Evolutionary conservation across 2,113 vertebrate genomes (phyloP), one percentile per base, ranked within the genome.

Genomic region (Orthonyx spaldingii): DNA sequence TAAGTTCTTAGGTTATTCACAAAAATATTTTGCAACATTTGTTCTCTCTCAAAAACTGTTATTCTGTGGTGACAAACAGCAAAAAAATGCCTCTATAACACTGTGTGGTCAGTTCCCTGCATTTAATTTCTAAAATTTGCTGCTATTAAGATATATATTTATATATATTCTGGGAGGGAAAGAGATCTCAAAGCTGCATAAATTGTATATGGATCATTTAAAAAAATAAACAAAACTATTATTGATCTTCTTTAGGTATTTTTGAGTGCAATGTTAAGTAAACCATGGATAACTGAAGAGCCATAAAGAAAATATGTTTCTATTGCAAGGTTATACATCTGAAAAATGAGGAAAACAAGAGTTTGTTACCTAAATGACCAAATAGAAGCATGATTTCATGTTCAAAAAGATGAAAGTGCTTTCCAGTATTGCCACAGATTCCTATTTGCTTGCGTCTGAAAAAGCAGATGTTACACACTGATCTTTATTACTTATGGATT

Each of bases 151-250:
- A 50, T 14, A 50, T 4, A 18, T 42, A 21, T 41, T 21, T 32
- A 13, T 26, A 21, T 28, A 30, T n/a, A 30, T 47, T 57, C 42
- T 49, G 24, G 3, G 5, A 47, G 5, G 6, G 18, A 88, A 33
- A 15, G 5, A 46, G 32, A 27, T 5, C 37, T 11, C 21, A 77
- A 39, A 80, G 33, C 24, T 55, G 7, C 26, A 26, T 76, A 63
- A 79, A 76, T 63, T 26, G 28, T 15, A 10, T 61, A 28, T 10
- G 27, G 21, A 13, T 50, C 3, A 3, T 47, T 72, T 74, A 39
- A 39, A 14, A 21, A 39, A 42, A 42, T 19, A 18, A 3, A 0
- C 7, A 52, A 11, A n/a, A n/a, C n/a, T n/a, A n/a, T n/a, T n/a
- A n/a, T n/a, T n/a, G n/a, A n/a, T n/a, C n/a, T n/a, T 49, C 16